Base-by-base conservation (phyloP, 2,797 vertebrate species). In the Bovichtus diacanthus region DNA sequence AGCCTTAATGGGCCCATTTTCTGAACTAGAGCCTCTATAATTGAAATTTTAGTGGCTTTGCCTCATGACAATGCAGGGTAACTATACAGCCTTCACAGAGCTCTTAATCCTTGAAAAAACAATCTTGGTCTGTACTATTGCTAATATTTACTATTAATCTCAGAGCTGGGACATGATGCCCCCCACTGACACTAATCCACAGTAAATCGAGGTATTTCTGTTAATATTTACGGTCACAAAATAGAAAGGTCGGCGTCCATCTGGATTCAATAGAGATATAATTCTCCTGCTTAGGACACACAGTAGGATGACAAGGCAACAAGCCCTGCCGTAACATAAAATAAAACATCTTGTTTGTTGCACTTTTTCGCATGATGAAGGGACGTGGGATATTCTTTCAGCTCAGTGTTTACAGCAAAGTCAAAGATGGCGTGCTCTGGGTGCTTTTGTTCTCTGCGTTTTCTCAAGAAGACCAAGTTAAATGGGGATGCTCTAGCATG, bases 141-240 rank as follows among this genome's bases (percentile, higher is more conserved):
- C 63, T 90, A 78, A 87, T 88, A 80, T 88, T 83, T 84, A 77
- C 58, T 61, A 79, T 90, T 85, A 79, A 78, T 67, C 72, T 85
- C 15, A 63, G 49, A 82, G 63, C 62, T 47, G 59, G 78, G 70
- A 75, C 73, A 73, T 58, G 53, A 68, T 63, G 81, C 77, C 80
- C 76, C 82, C 84, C 59, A 4, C 80, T 74, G 76, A 88, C 78
- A 69, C 60, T 90, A 88, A 92, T 90, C 85, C 89, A 82, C 54
- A 80, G 85, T 88, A 91, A 90, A 88, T 91, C 81, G 70, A 29
- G 55, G 65, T 87, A 27, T 88, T 88, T 81, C 73, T 85, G 61
- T 72, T 88, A 82, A 83, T 88, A 85, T 90, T 87, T 80, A 84
- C 72, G 74, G 74, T 78, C 66, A 74, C 2, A 13, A 78, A 84